Percentiles rank a stretch among this genome's conserved stretches.
Conservation (phyloP, 23 tunicate species). For the Ciona savignyi region DNA sequence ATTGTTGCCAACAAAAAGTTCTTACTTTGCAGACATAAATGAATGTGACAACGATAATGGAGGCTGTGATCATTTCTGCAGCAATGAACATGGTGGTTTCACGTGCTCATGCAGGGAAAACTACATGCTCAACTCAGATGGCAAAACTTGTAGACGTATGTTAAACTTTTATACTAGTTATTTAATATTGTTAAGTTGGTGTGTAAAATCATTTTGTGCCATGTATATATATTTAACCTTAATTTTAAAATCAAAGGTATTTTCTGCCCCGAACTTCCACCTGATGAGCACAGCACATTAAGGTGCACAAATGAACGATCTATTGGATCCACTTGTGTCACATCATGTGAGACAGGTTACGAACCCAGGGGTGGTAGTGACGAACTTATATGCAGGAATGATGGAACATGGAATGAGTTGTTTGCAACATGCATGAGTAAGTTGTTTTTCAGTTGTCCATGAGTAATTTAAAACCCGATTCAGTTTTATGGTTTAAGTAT, state of each 20-base stretch:
- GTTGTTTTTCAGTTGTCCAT: neutral
- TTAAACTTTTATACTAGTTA: no score
- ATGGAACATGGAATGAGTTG: constrained; percentile 34
- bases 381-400: constrained; percentile 27
- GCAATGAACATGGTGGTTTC: constrained; percentile 34
- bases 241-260: no score
- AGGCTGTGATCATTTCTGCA: constrained; percentile 61
- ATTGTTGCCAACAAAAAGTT: no score
- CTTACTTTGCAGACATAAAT: constrained; percentile 38
- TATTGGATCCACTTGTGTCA: constrained; percentile 20
- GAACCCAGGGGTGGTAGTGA: constrained; percentile 32
- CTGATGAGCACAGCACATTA: constrained; percentile 14
- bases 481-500: no score
- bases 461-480: neutral
- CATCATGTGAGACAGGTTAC: constrained; percentile 18
- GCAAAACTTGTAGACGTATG: constrained; percentile 63
- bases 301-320: constrained; percentile 21
- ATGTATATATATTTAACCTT: no score
- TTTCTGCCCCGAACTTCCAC: constrained; percentile 37
- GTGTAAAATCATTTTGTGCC: no score
- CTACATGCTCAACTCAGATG: constrained; percentile 32
- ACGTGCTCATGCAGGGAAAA: constrained; percentile 50
- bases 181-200: no score
- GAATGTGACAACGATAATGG: constrained; percentile 59
- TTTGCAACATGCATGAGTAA: constrained; percentile 48